Percentiles rank a stretch among this genome's conserved stretches.
phyloP scores from a whole-genome alignment of 1,140 invertebrate species.

The Mercenaria mercenaria region DNA sequence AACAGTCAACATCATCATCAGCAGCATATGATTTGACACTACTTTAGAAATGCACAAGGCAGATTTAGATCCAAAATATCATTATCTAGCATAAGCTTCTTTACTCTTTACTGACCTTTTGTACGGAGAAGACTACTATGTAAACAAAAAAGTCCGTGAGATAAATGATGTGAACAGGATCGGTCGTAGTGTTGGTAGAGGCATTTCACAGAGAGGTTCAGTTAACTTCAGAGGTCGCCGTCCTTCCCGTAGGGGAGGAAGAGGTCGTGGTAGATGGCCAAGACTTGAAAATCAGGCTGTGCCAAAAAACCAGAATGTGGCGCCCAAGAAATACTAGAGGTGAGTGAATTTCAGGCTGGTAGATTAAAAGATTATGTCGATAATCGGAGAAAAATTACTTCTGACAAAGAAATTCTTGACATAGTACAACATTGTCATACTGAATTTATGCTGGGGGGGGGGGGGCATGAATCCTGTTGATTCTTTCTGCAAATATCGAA shows the following conservation, averaged over 20 bases:
- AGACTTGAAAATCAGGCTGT: neutral
- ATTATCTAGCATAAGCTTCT: conserved; percentile 26
- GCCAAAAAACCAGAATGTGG: conserved; percentile 22
- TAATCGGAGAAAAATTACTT: conserved; percentile 57
- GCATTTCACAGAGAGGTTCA: neutral
- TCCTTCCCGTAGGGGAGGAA: neutral
- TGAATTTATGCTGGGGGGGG: conserved; percentile 39
- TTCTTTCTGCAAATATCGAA: conserved; percentile 30
- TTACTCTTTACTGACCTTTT: conserved; percentile 31
- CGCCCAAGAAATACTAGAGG: neutral
- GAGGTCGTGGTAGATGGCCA: neutral
- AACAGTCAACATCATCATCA: no score
- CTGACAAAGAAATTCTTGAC: conserved; percentile 28
- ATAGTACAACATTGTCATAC: conserved; percentile 36
- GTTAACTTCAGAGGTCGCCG: neutral
- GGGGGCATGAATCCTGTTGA: neutral
- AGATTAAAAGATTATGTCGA: conserved; percentile 26
- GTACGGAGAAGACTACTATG: conserved; percentile 29
- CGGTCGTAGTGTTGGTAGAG: neutral
- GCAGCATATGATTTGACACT: no score
- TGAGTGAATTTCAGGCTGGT: neutral
- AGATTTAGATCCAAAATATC: conserved; percentile 36
- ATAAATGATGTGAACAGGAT: conserved; percentile 40
- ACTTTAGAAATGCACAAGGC: conserved; percentile 11
- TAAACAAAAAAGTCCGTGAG: conserved; percentile 34